A percentile compares a stretch with the other conserved stretches of the same genome.
Conservation (phyloP, 1,140 invertebrate genomes). For the Drosophila carrolli region DNA sequence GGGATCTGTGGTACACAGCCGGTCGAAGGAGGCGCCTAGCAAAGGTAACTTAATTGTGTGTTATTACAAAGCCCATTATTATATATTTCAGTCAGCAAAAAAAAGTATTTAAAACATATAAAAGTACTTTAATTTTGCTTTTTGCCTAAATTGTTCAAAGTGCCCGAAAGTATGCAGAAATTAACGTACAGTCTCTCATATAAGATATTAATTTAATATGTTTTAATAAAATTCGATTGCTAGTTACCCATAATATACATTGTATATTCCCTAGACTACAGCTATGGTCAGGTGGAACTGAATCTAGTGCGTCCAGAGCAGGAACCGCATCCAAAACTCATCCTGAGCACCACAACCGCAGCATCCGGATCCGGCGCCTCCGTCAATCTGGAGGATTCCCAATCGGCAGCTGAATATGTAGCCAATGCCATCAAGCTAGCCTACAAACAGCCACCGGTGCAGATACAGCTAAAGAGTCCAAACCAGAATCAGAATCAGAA, state of each 20-base stretch:
- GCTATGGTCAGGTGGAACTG: constrained; percentile 68
- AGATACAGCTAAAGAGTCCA: constrained; percentile 13
- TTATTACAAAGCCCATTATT: too few relatives aligned
- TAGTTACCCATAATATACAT: too few relatives aligned
- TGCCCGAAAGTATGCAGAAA: constrained; percentile 3
- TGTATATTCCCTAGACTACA: constrained; percentile 48
- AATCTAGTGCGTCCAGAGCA: constrained; percentile 75
- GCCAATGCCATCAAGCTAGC: constrained; percentile 78
- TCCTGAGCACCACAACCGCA: constrained; percentile 49
- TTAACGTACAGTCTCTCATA: neutral
- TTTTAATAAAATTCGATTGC: too few relatives aligned
- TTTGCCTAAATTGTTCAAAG: neutral
- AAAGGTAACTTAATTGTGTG: constrained; percentile 21
- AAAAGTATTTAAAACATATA: too few relatives aligned
- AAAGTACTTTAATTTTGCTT: too few relatives aligned
- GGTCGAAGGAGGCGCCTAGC: constrained; percentile 40
- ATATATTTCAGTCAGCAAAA: too few relatives aligned
- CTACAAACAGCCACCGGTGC: constrained; percentile 67
- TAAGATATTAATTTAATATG: too few relatives aligned
- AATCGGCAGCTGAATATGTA: constrained; percentile 80
- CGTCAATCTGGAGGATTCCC: constrained; percentile 66
- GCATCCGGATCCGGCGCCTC: constrained; percentile 16
- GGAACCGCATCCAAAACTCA: constrained; percentile 45
- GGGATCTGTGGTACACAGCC: constrained; percentile 13
- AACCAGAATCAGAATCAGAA: neutral